Percentiles rank a stretch among this genome's conserved stretches.
phyloP scores from a whole-genome alignment of 2,113 vertebrate genomes.

The Cinclus cinclus region DNA sequence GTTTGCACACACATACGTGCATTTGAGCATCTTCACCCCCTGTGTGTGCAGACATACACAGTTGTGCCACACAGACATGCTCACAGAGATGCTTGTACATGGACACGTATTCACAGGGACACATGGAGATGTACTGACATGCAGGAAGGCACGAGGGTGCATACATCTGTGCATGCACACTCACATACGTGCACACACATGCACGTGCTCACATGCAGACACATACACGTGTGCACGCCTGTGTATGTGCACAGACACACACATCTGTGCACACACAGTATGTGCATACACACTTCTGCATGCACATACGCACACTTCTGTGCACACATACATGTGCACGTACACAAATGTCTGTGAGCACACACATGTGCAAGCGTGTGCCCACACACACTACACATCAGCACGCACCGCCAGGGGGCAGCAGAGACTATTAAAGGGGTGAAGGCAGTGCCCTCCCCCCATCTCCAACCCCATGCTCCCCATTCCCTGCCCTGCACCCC shows the following conservation, averaged over 20 bases:
- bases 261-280: fast-evolving
- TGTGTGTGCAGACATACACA: fast-evolving
- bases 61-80: background rate
- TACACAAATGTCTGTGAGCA: background rate
- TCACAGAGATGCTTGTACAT: fast-evolving
- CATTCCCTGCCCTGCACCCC: background rate
- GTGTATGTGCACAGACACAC: too few relatives aligned
- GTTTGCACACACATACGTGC: fast-evolving
- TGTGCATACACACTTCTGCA: fast-evolving
- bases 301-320: too few relatives aligned
- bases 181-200: too few relatives aligned
- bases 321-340: fast-evolving
- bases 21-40: background rate
- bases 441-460: fast-evolving
- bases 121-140: fast-evolving
- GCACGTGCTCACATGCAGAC: too few relatives aligned
- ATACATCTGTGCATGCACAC: fast-evolving
- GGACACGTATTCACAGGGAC: fast-evolving
- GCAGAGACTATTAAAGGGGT: constrained; percentile 9
- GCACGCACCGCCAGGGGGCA: background rate
- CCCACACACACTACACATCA: too few relatives aligned
- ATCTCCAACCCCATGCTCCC: too few relatives aligned
- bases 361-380: fast-evolving
- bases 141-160: fast-evolving
- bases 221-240: background rate